Evolutionary conservation across 1,140 invertebrate genomes (phyloP).

Genomic region (Drosophila equinoxialis): DNA sequence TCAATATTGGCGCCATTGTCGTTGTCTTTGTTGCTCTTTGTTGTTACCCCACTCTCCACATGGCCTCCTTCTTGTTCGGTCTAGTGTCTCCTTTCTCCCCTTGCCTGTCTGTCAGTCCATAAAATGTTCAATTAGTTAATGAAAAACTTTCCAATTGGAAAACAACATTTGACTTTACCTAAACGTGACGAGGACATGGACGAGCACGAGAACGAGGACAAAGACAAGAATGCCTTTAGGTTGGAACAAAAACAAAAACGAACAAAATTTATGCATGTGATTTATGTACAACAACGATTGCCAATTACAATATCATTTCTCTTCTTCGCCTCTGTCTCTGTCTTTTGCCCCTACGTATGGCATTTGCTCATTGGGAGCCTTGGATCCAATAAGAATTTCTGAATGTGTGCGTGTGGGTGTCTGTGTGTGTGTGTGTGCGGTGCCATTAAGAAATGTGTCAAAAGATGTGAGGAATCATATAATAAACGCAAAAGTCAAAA

Average conservation of each 20-base stretch:
- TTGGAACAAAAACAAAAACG: slow-evolving; percentile 13
- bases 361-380: slow-evolving; percentile 5
- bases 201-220: neutral
- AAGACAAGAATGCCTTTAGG: slow-evolving; percentile 60
- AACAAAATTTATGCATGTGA: slow-evolving; percentile 71
- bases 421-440: slow-evolving; percentile 50
- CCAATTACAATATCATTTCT: slow-evolving; percentile 81
- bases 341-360: slow-evolving; percentile 43
- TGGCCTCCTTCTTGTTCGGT: neutral
- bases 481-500: slow-evolving; percentile 41
- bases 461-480: slow-evolving; percentile 77
- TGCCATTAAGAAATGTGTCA: slow-evolving; percentile 80
- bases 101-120: slow-evolving; percentile 37
- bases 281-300: slow-evolving; percentile 79
- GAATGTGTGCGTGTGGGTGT: slow-evolving; percentile 21
- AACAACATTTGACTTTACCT: slow-evolving; percentile 72
- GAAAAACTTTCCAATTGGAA: slow-evolving; percentile 80
- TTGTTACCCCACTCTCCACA: neutral
- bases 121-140: slow-evolving; percentile 82
- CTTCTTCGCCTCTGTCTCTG: slow-evolving; percentile 57
- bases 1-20: slow-evolving; percentile 74
- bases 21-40: slow-evolving; percentile 31
- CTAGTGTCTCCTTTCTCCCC: neutral
- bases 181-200: slow-evolving; percentile 36
- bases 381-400: neutral